Evolutionary conservation across 30 jellyfish, hydroid and myxozoan species (phyloP).

Genomic region (Kudoa iwatai): DNA sequence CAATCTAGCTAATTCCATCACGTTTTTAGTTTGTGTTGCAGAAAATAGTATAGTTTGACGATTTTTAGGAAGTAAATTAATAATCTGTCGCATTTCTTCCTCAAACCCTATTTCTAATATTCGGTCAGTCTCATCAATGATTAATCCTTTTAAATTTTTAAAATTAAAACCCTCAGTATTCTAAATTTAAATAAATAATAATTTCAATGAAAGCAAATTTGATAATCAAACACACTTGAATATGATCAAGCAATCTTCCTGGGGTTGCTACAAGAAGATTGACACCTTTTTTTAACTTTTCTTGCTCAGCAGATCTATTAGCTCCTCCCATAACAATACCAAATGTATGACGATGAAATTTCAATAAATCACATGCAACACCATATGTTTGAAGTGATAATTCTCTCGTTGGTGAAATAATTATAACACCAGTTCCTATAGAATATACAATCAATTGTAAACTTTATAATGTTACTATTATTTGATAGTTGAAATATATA

Average conservation of each 20-base stretch:
- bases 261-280: slow-evolving; percentile 83
- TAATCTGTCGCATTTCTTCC: slow-evolving; percentile 72
- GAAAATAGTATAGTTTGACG: slow-evolving; percentile 87
- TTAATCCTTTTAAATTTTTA: slow-evolving; percentile 31
- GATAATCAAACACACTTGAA: slow-evolving; percentile 15
- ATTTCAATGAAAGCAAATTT: background rate
- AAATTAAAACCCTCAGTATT: slow-evolving; percentile 35
- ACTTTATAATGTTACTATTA: background rate
- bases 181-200: slow-evolving; percentile 4
- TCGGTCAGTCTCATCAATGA: slow-evolving; percentile 91
- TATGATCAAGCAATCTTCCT: slow-evolving; percentile 66
- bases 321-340: slow-evolving; percentile 99
- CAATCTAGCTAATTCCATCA: slow-evolving; percentile 54
- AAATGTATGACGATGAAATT: slow-evolving; percentile 50
- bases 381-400: slow-evolving; percentile 80
- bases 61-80: slow-evolving; percentile 47
- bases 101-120: slow-evolving; percentile 86
- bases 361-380: slow-evolving; percentile 36
- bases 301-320: slow-evolving; percentile 51
- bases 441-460: background rate
- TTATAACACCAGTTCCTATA: slow-evolving; percentile 61
- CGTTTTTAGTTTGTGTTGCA: slow-evolving; percentile 86
- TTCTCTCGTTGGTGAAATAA: slow-evolving; percentile 92
- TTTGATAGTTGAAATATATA: background rate
- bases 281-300: slow-evolving; percentile 43